These are phyloP conservation scores for Drosophila bunnanda DNA, from an alignment of 2,888 invertebrate genomes.

Conservation along the genomic window DNA sequence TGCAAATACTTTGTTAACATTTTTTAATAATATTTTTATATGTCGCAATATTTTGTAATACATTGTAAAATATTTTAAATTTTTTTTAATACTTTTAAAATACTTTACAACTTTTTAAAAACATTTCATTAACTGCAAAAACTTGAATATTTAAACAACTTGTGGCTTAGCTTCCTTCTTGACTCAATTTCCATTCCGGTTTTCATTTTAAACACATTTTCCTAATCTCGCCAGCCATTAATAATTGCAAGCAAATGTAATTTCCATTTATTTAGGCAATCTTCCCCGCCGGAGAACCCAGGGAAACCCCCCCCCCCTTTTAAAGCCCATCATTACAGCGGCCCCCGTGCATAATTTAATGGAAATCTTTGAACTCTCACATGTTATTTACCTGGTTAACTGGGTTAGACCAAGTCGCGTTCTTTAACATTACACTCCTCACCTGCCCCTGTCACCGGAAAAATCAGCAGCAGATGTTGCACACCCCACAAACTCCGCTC, in stretches of 20 bases:
- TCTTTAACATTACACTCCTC: constrained; percentile 24
- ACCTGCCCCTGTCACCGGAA: neutral
- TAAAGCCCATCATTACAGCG: constrained; percentile 15
- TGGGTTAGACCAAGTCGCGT: constrained; percentile 43
- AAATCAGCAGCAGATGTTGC: constrained; percentile 28
- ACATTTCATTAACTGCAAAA: neutral
- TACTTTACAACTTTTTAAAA: neutral
- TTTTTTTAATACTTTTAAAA: neutral
- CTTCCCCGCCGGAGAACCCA: neutral
- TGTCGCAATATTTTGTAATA: too few relatives aligned
- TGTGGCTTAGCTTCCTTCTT: neutral
- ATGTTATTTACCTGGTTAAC: constrained; percentile 47
- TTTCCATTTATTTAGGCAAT: constrained; percentile 28
- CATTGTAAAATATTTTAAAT: too few relatives aligned
- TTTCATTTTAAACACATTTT: constrained; percentile 9
- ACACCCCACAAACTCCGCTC: neutral
- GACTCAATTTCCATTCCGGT: neutral
- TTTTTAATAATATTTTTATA: too few relatives aligned
- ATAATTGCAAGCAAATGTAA: constrained; percentile 28
- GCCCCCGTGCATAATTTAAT: constrained; percentile 34
- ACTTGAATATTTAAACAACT: neutral
- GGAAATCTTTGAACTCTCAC: constrained; percentile 51
- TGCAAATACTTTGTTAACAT: too few relatives aligned
- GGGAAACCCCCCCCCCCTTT: neutral
- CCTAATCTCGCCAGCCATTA: constrained; percentile 10